Evolutionary conservation across 2,888 invertebrate species (phyloP), one percentile per base, ranked within the genome.

Genomic region (Ceramica pisi): DNA sequence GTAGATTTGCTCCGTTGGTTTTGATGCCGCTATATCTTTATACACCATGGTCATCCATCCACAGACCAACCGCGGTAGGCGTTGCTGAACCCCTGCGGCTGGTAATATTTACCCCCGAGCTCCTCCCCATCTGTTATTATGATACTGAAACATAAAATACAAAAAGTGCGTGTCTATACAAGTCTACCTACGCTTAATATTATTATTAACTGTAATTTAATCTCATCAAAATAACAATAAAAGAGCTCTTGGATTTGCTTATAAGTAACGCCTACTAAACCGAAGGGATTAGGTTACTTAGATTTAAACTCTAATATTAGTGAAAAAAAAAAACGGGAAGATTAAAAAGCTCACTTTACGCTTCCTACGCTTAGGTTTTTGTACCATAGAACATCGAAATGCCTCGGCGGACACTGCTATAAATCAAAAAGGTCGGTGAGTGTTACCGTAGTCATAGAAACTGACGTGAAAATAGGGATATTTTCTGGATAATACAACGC

Each of bases 331-430:
- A 74, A 65, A 31, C 3, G 14, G 35, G 35, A 44, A 51, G 44
- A 74, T 66, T 51, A 72, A 66, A 50, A 56, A 14, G 26, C 35
- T 26, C 14, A 14, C 35, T 12, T 51, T 38, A 44, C 8, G 14
- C 19, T 55, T 14, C 57, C 26, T 44, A 51, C 26, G 57, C 44
- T 35, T 53, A 53, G 31, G 31, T 12, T 16, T 41, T 65, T 59
- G 31, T 19, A 31, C 9, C 48, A 51, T 23, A 51, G 51, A 51
- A 8, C 23, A 23, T 2, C 2, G 51, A 51, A n/a, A 23, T 0
- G 51, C 16, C 12, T 5, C 6, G 10, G 12, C 21, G 50, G 23
- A 2, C 23, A 51, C 7, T 14, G 23, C 7, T 57, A 7, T 16
- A 51, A 14, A 23, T 23, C 4, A 51, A 23, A 6, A 1, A 0